Evolutionary conservation across 2,113 vertebrate genomes (phyloP), one percentile per base, ranked within the genome.

Genomic region (Sapayoa aenigma): DNA sequence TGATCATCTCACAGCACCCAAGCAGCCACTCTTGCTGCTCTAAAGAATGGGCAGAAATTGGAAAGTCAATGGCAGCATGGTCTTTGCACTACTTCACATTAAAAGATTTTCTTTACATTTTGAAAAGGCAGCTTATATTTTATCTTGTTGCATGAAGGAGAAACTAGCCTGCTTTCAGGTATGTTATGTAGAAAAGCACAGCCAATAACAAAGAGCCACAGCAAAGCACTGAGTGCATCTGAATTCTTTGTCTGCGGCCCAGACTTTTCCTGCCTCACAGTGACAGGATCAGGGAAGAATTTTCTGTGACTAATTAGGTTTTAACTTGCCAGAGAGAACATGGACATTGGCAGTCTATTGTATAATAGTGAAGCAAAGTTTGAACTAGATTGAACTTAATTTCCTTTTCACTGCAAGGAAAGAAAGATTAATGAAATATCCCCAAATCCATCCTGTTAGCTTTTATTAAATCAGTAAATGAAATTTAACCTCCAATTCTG

Each of bases 371-470:
- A 98, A 97, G 95, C 96, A 77, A 91, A 97, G 95, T 98, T 98
- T 98, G 98, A 99, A 98, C 98, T 98, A 97, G 97, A 98, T 98
- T 99, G 98, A 97, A 98, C 98, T 98, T 98, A 97, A 99, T 99
- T 99, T 99, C 98, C 99, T 99, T 98, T 98, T 97, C 98, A 98
- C 98, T 98, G 98, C 98, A 98, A 98, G 98, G 98, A 98, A 98
- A 98, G 98, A 97, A 98, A 99, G 99, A 99, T 99, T 99, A 99
- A 99, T 99, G 98, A 99, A 99, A 99, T 99, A 99, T 99, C 99
- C 98, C 98, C 98, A 99, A 99, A 99, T 99, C 99, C 98, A 98
- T 99, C 99, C 99, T 99, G 98, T 99, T 99, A 97, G 98, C 98
- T 99, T 99, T 99, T 99, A 99, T 99, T 99, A 99, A 99, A 99